Evolutionary conservation across 2,113 vertebrate genomes (phyloP), one percentile per base, ranked within the genome.

Genomic region (Ameiurus melas): DNA sequence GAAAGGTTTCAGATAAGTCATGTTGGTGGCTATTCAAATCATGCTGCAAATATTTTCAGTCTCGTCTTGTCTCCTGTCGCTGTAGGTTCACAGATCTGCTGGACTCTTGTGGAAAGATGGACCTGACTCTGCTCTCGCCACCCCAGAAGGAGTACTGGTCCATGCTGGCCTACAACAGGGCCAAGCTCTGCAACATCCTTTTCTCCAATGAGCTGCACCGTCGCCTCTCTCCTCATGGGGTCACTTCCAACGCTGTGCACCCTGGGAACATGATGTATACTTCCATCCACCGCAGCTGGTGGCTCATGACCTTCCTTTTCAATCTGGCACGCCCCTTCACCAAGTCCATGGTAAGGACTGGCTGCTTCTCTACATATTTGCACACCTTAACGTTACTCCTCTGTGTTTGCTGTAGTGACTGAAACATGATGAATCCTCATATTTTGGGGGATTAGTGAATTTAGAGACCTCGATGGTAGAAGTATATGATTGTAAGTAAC

Each of bases 261-360:
- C 98, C 98, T 83, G 98, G 98, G 88, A 99, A 99, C 92, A 95
- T 99, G 97, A 97, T 99, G 92, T 99, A 97, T 90, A 97, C 98
- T 1, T 96, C 96, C 87, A 39, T 99, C 43, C 98, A 99, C 90
- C 96, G 94, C 70, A 95, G 90, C 96, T 99, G 97, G 97, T 99
- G 98, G 98, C 86, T 97, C 89, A 99, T 98, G 93, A 98, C 96
- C 5, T 92, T 99, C 85, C 96, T 99, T 62, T 99, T 99, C 93
- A 95, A 94, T 70, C 92, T 99, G 94, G 98, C 93, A 85, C 95
- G 98, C 13, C 98, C 98, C 17, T 99, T 99, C 94, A 99, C 97
- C 92, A 99, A 99, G 92, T 99, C 97, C 79, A 96, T 99, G 98
- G 98, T 99, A 96, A 96, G 98, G 60, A 73, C 2, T 8, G 30